Base-by-base conservation (phyloP, 1,140 invertebrate genomes). In the Drosophila baimaii region DNA sequence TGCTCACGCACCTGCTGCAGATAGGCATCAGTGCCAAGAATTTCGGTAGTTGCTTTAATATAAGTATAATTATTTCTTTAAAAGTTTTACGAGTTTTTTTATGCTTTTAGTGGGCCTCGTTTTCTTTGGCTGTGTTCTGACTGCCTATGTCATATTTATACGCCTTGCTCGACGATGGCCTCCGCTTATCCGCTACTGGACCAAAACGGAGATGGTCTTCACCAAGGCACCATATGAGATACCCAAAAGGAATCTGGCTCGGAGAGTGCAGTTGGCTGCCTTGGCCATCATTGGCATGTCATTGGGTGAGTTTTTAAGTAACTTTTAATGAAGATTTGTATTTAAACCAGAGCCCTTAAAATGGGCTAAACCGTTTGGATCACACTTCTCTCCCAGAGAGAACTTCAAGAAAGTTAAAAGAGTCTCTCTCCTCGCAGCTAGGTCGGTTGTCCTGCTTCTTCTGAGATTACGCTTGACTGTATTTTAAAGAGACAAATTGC, bases 21-120 rank as follows among this genome's bases (percentile, higher is more conserved):
- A 75, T 91, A 69, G 89, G 89, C 12, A 65, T 92, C 4, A 82
- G 80, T 35, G 79, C 91, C 3, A 92, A 91, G 54, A 91, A 91
- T 62, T 79, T 90, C 33, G 89, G 90, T 91, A 15, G 64, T 81
- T 57, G 5, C n/a, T 10, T 21, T 0, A 15, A 9, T 33, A 19
- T 13, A n/a, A n/a, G n/a, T 9, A 2, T 12, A 35, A 7, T 25
- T 46, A 37, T 12, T 23, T 17, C 9, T n/a, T 12, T 3, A 9
- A 17, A 1, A 8, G 3, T 3, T 31, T 29, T 33, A 8, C 15
- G 19, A 54, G 2, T n/a, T 35, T 0, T 47, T 47, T 8, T 41
- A 17, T 5, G 10, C 9, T 55, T 0, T 0, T 19, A 91, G 90
- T 90, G 17, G 91, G 90, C n/a, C 39, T 85, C 2, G 77, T 90